A percentile compares a stretch with the other conserved stretches of the same genome.
These are phyloP conservation scores for Erythrocercus mccallii DNA, from an alignment of 2,113 vertebrate species.

Conservation along the genomic window DNA sequence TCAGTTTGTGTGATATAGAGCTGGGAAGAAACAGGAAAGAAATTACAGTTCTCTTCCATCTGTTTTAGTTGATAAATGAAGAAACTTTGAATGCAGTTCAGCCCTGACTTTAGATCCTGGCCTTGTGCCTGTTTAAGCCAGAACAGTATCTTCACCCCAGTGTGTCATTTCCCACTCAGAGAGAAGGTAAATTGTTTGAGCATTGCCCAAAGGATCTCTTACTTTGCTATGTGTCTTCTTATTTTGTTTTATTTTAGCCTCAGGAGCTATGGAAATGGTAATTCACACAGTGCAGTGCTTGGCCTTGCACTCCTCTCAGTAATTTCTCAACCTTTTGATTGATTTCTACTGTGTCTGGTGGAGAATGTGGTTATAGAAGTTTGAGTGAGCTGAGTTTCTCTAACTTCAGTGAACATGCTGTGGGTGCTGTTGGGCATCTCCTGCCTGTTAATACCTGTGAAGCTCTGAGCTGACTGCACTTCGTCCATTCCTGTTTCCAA, in stretches of 20 bases:
- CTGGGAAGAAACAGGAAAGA: not conserved
- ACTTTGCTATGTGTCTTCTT: not conserved
- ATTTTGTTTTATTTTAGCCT: not conserved
- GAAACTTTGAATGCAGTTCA: not conserved
- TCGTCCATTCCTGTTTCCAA: rapidly evolving
- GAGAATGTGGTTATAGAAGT: not conserved
- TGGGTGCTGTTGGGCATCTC: not conserved
- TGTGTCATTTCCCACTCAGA: not conserved
- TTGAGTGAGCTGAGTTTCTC: not conserved
- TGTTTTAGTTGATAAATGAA: slow-evolving; percentile 51
- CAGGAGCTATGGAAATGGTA: not conserved
- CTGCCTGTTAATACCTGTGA: rapidly evolving
- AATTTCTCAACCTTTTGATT: not conserved
- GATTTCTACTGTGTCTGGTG: rapidly evolving
- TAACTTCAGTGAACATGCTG: not conserved
- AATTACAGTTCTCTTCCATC: slow-evolving; percentile 2
- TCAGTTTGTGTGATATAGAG: not conserved
- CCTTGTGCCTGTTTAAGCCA: not conserved
- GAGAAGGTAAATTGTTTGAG: not conserved
- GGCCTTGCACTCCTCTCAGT: not conserved
- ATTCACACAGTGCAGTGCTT: not conserved
- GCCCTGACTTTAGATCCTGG: slow-evolving; percentile 2
- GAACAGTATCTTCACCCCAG: not conserved
- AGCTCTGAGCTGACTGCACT: not conserved
- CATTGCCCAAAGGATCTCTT: not conserved